Percentiles rank a stretch among this genome's conserved stretches.
These are phyloP conservation scores for Tethea ocularis DNA, from an alignment of 2,888 invertebrate genomes.

Conservation along the genomic window DNA sequence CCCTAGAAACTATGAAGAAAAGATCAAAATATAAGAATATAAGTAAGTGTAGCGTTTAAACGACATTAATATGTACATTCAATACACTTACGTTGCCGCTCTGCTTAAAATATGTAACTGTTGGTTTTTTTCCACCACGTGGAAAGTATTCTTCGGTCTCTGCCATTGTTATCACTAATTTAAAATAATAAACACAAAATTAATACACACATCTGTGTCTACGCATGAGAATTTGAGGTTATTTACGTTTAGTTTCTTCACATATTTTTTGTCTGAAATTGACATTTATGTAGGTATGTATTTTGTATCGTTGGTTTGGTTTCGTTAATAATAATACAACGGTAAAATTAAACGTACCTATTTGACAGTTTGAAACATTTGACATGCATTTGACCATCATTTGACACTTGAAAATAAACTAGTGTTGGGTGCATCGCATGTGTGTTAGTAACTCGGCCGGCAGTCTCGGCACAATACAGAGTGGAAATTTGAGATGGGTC, in stretches of 20 bases:
- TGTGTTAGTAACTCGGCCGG: no score
- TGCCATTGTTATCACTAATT: slow-evolving; percentile 46
- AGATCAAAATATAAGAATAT: slow-evolving; percentile 5
- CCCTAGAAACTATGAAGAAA: slow-evolving; percentile 62
- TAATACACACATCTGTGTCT: slow-evolving; percentile 28
- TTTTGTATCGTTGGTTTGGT: no score
- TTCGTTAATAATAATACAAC: no score
- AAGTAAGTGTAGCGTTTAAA: background rate
- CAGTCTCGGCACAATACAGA: no score
- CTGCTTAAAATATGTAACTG: slow-evolving; percentile 69
- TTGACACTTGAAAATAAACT: no score
- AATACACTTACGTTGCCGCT: slow-evolving; percentile 65
- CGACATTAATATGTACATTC: background rate
- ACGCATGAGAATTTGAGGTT: slow-evolving; percentile 52
- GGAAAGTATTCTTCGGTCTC: slow-evolving; percentile 83
- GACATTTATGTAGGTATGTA: no score
- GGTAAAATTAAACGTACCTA: no score
- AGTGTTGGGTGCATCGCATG: no score
- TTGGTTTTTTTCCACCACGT: slow-evolving; percentile 80
- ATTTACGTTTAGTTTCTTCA: slow-evolving; percentile 34
- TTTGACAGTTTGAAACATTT: no score
- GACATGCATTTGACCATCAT: no score
- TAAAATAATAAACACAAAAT: slow-evolving; percentile 17
- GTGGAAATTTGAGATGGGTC: no score
- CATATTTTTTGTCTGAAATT: no score